Evolutionary conservation across 2,888 invertebrate species (phyloP).

Genomic region (Latheticus oryzae): DNA sequence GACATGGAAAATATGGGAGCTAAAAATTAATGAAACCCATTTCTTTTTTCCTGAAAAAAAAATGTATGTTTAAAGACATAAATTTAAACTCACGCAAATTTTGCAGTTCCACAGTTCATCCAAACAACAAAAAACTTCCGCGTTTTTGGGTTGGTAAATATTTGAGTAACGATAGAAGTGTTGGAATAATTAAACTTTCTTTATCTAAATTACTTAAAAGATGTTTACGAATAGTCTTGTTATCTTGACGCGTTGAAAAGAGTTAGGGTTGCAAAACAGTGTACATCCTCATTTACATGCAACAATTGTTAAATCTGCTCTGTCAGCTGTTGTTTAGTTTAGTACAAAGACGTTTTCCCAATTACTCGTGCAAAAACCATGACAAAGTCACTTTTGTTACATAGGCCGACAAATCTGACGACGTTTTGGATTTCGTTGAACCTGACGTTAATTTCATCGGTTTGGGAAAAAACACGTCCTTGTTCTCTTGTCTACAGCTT

Average conservation of each 20-base stretch:
- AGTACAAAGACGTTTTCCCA: slow-evolving; percentile 32
- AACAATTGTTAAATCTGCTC: slow-evolving; percentile 34
- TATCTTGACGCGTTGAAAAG: slow-evolving; percentile 30
- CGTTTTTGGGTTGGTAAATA: slow-evolving; percentile 3
- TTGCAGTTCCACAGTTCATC: slow-evolving; percentile 15
- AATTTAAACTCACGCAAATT: slow-evolving; percentile 14
- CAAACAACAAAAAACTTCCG: not conserved
- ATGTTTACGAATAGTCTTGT: slow-evolving; percentile 25
- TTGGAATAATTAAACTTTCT: slow-evolving; percentile 10
- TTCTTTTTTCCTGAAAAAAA: slow-evolving; percentile 4
- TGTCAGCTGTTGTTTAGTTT: slow-evolving; percentile 31
- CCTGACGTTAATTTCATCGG: slow-evolving; percentile 16
- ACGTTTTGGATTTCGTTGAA: slow-evolving; percentile 28
- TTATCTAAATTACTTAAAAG: slow-evolving; percentile 21
- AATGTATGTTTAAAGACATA: slow-evolving; percentile 15
- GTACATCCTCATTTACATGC: slow-evolving; percentile 26
- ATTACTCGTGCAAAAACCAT: slow-evolving; percentile 24
- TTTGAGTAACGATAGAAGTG: slow-evolving; percentile 9
- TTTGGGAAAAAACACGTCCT: not conserved
- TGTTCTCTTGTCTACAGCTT: slow-evolving; percentile 6
- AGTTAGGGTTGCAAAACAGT: slow-evolving; percentile 22
- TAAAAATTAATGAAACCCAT: no score
- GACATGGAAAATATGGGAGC: no score
- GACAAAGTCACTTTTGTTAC: slow-evolving; percentile 21
- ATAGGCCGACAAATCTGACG: slow-evolving; percentile 12